Percentiles rank a stretch among this genome's conserved stretches.
Conservation (phyloP, 1,140 invertebrate species). For the Muscidifurax raptorellus region DNA sequence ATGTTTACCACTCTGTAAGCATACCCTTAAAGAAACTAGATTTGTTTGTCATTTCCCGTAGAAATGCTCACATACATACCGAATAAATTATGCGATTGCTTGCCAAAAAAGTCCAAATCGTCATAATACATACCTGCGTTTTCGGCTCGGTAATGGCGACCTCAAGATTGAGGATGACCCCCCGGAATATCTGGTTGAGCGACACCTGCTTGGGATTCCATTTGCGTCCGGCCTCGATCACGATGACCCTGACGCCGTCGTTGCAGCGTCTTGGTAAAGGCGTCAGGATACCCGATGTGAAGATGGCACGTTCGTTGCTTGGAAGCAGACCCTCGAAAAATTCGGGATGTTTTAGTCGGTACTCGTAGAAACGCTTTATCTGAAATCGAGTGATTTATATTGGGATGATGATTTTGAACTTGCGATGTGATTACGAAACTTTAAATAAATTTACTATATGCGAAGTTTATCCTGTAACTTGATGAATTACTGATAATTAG, state of each 20-base stretch:
- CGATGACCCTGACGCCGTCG: constrained; percentile 76
- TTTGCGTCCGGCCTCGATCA: constrained; percentile 77
- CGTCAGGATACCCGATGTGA: constrained; percentile 75
- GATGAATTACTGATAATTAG: no score
- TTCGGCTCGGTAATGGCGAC: constrained; percentile 79
- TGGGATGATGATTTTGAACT: no score
- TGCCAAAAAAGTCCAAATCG: no score
- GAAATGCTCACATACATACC: no score
- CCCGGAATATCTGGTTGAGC: constrained; percentile 78
- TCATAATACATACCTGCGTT: constrained; percentile 77
- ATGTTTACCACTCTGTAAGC: no score
- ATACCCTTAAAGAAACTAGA: no score
- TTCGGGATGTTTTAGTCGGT: constrained; percentile 76
- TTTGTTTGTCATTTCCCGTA: no score
- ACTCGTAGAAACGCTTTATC: constrained; percentile 79
- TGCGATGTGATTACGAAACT: no score
- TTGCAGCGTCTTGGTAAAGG: constrained; percentile 77
- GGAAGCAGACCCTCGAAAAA: constrained; percentile 75
- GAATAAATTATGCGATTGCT: no score
- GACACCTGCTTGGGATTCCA: constrained; percentile 81
- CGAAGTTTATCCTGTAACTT: no score
- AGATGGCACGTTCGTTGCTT: constrained; percentile 71
- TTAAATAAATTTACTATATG: no score
- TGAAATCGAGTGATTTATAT: no score
- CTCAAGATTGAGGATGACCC: constrained; percentile 77